A percentile compares a stretch with the other conserved stretches of the same genome.
phyloP scores from a whole-genome alignment of 92 coral and sea anemone genomes.

The Plumapathes pennacea region DNA sequence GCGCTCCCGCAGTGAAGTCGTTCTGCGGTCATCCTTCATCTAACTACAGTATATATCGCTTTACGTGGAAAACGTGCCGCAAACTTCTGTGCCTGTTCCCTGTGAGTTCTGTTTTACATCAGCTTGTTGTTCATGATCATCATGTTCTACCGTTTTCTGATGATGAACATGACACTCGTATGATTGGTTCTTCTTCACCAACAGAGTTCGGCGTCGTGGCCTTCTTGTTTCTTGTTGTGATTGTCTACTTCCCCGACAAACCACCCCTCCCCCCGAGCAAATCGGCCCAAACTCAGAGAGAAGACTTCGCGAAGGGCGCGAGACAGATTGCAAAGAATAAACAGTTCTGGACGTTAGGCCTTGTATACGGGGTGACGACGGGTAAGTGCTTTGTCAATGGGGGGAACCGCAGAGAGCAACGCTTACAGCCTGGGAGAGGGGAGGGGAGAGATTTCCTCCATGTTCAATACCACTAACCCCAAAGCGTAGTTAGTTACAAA shows the following conservation, averaged over 20 bases:
- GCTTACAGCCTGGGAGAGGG: no score
- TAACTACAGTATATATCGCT: no score
- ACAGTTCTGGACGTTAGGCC: slow-evolving; percentile 91
- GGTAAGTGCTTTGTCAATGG: slow-evolving; percentile 69
- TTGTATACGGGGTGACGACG: slow-evolving; percentile 93
- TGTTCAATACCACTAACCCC: background rate
- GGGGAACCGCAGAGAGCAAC: no score
- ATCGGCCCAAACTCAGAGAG: slow-evolving; percentile 80
- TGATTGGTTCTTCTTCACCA: background rate
- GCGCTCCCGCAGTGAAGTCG: no score
- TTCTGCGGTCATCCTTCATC: no score
- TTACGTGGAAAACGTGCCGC: no score
- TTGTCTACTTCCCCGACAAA: slow-evolving; percentile 83
- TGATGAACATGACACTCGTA: no score
- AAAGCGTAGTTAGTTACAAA: background rate
- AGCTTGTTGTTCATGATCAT: background rate
- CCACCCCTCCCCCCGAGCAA: slow-evolving; percentile 93
- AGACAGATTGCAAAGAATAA: slow-evolving; percentile 84
- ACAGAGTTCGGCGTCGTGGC: slow-evolving; percentile 86
- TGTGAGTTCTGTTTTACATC: background rate
- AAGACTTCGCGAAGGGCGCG: slow-evolving; percentile 81
- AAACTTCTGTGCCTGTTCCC: no score
- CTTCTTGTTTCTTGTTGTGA: slow-evolving; percentile 69
- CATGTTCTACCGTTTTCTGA: no score
- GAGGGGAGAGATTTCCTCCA: background rate